A percentile compares a stretch with the other conserved stretches of the same genome.
Conservation (phyloP, 2,888 invertebrate genomes). For the Cybosia mesomella region DNA sequence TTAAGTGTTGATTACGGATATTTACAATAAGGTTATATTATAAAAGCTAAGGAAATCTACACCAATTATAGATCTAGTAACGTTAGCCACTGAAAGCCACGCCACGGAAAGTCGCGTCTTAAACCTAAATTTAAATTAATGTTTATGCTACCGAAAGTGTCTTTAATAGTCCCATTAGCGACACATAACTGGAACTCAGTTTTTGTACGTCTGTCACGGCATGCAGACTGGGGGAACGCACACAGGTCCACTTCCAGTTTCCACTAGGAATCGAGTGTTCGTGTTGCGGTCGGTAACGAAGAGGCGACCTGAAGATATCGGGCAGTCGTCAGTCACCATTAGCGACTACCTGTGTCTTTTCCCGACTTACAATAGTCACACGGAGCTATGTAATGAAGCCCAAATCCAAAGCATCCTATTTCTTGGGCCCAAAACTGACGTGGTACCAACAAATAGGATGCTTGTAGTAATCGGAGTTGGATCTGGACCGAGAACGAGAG, state of each 20-base stretch:
- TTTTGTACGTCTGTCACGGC: no score
- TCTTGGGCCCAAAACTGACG: conserved; percentile 2
- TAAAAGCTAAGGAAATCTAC: conserved; percentile 43
- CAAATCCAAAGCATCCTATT: no score
- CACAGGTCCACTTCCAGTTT: conserved; percentile 18
- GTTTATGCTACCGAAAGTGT: no score
- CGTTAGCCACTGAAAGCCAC: conserved; percentile 49
- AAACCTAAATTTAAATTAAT: no score
- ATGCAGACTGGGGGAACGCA: not conserved
- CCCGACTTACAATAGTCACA: not conserved
- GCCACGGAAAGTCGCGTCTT: no score
- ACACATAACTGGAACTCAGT: no score
- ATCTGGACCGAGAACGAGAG: not conserved
- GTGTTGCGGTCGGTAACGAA: conserved; percentile 10
- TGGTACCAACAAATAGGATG: conserved; percentile 16
- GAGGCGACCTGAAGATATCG: conserved; percentile 5
- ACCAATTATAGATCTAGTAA: conserved; percentile 51
- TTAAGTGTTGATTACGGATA: no score
- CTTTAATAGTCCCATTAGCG: no score
- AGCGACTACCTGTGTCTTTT: conserved; percentile 5
- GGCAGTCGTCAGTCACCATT: conserved; percentile 18
- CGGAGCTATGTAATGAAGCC: not conserved
- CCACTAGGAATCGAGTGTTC: no score
- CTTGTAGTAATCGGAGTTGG: conserved; percentile 3
- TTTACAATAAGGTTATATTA: conserved; percentile 4